Evolutionary conservation across 2,888 invertebrate species (phyloP).

Genomic region (Enoplolaimus lenunculus): DNA sequence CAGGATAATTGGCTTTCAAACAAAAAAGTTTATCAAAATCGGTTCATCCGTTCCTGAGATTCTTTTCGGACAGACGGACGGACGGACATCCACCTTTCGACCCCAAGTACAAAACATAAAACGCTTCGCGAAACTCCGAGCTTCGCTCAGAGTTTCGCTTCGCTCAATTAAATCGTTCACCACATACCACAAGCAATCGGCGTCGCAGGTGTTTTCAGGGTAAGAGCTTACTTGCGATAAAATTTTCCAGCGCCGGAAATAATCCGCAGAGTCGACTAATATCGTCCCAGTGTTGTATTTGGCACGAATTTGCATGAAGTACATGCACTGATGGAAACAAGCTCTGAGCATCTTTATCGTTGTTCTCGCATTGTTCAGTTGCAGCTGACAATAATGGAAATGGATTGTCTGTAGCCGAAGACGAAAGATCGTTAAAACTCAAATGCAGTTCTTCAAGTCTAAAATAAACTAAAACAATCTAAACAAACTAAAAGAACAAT

Average conservation of each 20-base stretch:
- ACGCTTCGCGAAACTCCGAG: no score
- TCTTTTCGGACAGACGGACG: no score
- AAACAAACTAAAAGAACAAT: neutral
- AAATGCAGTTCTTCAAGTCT: constrained; percentile 74
- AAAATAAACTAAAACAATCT: constrained; percentile 26
- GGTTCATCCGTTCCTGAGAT: no score
- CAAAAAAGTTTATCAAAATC: no score
- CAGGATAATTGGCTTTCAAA: no score
- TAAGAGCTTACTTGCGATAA: neutral
- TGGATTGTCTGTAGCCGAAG: constrained; percentile 18
- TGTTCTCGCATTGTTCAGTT: no score
- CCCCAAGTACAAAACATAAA: no score
- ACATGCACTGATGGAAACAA: constrained; percentile 57
- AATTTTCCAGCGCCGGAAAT: constrained; percentile 64
- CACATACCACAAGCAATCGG: no score
- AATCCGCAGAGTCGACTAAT: constrained; percentile 65
- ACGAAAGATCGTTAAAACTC: constrained; percentile 60
- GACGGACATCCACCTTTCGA: no score
- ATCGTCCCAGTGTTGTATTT: constrained; percentile 66
- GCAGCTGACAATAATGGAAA: neutral
- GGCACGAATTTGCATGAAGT: constrained; percentile 74
- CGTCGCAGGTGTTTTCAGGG: no score
- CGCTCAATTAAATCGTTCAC: no score
- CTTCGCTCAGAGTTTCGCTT: no score
- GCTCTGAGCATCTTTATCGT: neutral